phyloP scores from a whole-genome alignment of 92 coral and sea anemone genomes.

The Ricordea florida region DNA sequence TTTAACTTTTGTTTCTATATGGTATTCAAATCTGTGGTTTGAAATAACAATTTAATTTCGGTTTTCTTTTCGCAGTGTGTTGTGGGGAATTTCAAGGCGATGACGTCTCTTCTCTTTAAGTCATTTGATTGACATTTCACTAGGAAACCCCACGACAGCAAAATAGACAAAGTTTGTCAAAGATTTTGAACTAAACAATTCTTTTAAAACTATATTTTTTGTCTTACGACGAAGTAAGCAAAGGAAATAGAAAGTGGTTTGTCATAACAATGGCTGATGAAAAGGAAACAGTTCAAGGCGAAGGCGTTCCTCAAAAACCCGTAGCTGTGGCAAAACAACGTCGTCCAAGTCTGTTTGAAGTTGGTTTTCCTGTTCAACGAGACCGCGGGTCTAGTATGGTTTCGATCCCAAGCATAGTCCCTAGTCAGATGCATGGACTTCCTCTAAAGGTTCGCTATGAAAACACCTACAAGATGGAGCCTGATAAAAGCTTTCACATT shows the following conservation, averaged over 20 bases:
- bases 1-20: too few relatives aligned
- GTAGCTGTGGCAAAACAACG: slow-evolving; percentile 32
- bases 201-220: too few relatives aligned
- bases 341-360: slow-evolving; percentile 97
- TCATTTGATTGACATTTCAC: slow-evolving; percentile 23
- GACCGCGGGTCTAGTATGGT: slow-evolving; percentile 96
- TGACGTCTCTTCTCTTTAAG: slow-evolving; percentile 11
- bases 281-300: neutral
- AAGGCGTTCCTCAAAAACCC: neutral
- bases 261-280: slow-evolving; percentile 1
- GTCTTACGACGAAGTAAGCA: too few relatives aligned
- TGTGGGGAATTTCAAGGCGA: neutral
- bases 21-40: too few relatives aligned
- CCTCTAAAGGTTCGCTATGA: slow-evolving; percentile 84
- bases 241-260: too few relatives aligned
- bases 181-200: too few relatives aligned
- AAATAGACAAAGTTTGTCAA: neutral
- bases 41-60: neutral
- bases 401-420: slow-evolving; percentile 82
- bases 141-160: slow-evolving; percentile 1
- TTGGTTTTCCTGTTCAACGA: slow-evolving; percentile 85
- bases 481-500: slow-evolving; percentile 85
- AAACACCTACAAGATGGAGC: slow-evolving; percentile 92
- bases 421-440: slow-evolving; percentile 62
- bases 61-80: neutral